Conservation (phyloP, 2,797 vertebrate species). For the Corythornis leucogaster region DNA sequence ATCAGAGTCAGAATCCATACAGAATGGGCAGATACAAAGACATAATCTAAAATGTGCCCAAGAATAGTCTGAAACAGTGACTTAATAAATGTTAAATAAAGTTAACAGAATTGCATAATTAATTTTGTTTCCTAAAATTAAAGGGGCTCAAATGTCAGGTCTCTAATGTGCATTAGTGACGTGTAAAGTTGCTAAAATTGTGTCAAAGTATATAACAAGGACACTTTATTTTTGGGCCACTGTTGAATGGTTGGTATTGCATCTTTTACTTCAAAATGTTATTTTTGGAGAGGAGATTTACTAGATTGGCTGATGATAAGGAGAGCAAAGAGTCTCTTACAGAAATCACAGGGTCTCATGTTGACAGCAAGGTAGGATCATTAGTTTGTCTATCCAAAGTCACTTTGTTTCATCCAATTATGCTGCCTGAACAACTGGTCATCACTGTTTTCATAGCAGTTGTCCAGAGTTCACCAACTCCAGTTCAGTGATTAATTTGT, state of each 20-base stretch:
- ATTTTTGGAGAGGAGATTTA: neutral
- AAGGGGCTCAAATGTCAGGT: neutral
- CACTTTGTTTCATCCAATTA: neutral
- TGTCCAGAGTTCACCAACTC: neutral
- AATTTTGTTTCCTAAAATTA: neutral
- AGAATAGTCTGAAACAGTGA: neutral
- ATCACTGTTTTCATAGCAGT: neutral
- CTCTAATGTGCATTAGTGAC: neutral
- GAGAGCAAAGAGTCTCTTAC: neutral
- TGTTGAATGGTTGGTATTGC: neutral
- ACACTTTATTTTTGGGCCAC: neutral
- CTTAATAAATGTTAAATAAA: neutral
- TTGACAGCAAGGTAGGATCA: neutral
- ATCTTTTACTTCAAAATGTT: neutral
- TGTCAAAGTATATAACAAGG: neutral
- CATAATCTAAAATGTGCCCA: neutral
- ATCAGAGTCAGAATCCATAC: neutral
- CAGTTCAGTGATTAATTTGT: neutral
- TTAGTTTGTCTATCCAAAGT: neutral
- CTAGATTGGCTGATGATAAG: neutral
- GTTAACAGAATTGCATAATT: neutral
- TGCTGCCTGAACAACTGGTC: neutral
- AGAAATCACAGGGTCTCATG: neutral
- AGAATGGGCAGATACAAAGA: neutral
- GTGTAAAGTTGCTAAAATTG: neutral